Evolutionary conservation across 2,797 vertebrate species (phyloP), one percentile per base, ranked within the genome.

Genomic region (Leptoclinus maculatus): DNA sequence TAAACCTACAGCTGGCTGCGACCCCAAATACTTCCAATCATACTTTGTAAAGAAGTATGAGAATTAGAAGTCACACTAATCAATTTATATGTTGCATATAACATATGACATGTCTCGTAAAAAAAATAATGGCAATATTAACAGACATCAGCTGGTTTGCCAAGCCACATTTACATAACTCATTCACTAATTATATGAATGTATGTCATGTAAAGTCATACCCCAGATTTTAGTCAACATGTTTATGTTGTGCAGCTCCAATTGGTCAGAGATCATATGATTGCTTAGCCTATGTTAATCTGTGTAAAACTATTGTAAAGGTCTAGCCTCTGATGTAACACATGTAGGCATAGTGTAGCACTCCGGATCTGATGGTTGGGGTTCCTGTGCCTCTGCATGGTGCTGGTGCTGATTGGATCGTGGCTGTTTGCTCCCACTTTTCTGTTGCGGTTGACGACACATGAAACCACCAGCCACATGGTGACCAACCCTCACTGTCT

Each of bases 401-500:
- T 97, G 96, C 96, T 97, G 92, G 96, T 97, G 97, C 97, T 96
- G 88, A 94, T 96, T 99, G 98, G 97, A 99, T 98, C 97, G 98
- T 91, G 97, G 97, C 97, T 99, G 98, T 99, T 99, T 99, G 98
- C 97, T 97, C 97, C 98, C 98, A 99, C 98, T 99, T 99, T 99
- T 99, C 98, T 99, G 98, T 99, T 99, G 98, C 98, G 98, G 98
- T 99, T 99, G 98, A 99, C 98, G 98, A 98, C 98, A 99, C 98
- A 99, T 99, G 98, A 97, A 97, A 96, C 96, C 96, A 97, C 96
- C 97, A 98, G 97, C 97, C 95, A 96, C 96, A 97, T 93, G 95
- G 97, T 96, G 96, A 96, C 95, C 96, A 95, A 96, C 96, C 96
- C 96, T 96, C 95, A 94, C 94, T 94, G 94, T 93, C 79, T 72